A percentile compares a stretch with the other conserved stretches of the same genome.
phyloP scores from a whole-genome alignment of 2,113 vertebrate genomes.

The Heliornis fulica region DNA sequence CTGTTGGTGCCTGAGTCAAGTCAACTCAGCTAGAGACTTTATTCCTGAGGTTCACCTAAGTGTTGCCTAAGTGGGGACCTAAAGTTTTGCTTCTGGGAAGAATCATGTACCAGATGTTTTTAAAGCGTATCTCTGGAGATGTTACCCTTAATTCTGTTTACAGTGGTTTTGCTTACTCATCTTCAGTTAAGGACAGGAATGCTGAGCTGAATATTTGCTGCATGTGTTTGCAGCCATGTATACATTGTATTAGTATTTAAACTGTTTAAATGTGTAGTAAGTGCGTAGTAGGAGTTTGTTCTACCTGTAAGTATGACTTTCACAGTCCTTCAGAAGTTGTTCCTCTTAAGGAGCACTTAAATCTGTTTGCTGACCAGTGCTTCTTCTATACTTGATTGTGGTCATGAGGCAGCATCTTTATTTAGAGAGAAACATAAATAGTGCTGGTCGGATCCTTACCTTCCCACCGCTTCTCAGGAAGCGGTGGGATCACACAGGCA shows the following conservation, averaged over 20 bases:
- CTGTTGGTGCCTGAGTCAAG: background rate
- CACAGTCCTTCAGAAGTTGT: background rate
- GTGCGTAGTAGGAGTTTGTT: rapidly evolving
- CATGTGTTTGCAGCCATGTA: background rate
- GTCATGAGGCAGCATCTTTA: background rate
- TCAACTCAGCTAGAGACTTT: background rate
- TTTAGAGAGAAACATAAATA: background rate
- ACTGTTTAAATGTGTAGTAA: background rate
- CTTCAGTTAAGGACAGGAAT: background rate
- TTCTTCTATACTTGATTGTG: background rate
- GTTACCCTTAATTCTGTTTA: background rate
- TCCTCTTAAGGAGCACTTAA: background rate
- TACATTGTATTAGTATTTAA: background rate
- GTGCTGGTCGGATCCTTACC: background rate
- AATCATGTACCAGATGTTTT: background rate
- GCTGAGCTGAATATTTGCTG: background rate
- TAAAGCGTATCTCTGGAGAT: background rate
- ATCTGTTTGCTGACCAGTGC: background rate
- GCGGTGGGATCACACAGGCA: background rate
- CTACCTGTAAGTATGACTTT: background rate
- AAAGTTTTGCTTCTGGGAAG: background rate
- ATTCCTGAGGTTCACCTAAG: background rate
- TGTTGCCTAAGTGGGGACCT: background rate
- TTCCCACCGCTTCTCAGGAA: background rate
- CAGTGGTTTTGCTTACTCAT: background rate